Percentiles rank a stretch among this genome's conserved stretches.
Conservation (phyloP, 35 echinoderm and acorn worm genomes). For the Apostichopus parvimensis region DNA sequence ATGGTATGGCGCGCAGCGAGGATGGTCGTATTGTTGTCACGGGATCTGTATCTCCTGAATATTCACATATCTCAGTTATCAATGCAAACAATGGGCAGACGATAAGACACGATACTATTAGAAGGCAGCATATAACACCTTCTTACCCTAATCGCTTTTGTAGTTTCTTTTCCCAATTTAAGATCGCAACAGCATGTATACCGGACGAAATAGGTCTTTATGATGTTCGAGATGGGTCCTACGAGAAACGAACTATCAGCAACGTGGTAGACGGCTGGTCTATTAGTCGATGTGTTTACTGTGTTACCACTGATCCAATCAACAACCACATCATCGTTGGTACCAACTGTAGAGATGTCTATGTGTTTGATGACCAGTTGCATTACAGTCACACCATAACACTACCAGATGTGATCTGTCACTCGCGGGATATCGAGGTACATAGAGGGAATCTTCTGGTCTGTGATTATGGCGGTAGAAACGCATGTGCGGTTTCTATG, state of each 20-base stretch:
- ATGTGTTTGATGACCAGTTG: too few species aligned
- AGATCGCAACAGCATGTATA: not conserved
- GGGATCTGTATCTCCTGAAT: not conserved
- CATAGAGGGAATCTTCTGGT: too few species aligned
- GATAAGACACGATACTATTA: not conserved
- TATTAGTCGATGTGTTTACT: not conserved
- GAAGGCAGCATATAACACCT: not conserved
- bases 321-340: not conserved
- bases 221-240: not conserved
- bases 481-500: not conserved
- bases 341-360: not conserved
- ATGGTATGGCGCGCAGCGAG: not conserved
- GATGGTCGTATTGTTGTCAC: not conserved
- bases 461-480: not conserved
- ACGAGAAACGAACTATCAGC: not conserved
- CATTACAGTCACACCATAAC: too few species aligned
- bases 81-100: not conserved
- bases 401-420: too few species aligned
- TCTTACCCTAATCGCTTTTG: not conserved
- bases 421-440: too few species aligned
- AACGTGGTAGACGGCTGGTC: not conserved
- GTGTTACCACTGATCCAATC: conserved; percentile 8
- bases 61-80: not conserved
- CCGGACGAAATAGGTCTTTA: not conserved
- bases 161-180: not conserved